Base-by-base conservation (phyloP, 1,140 invertebrate genomes). In the Phenacoccus solenopsis region DNA sequence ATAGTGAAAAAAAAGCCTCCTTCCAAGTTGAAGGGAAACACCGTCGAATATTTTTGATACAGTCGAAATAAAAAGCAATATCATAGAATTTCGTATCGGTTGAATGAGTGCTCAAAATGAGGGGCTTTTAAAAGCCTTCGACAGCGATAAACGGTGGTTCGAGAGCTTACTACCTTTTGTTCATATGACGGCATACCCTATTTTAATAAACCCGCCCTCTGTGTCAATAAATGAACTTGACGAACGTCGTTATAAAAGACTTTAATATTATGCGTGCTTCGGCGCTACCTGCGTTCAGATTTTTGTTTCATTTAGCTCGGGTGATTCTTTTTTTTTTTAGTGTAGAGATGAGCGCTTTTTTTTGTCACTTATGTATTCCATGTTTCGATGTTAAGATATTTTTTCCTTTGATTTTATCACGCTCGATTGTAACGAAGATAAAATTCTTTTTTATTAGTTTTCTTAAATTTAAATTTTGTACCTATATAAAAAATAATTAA, bases 151-250 rank as follows among this genome's bases (percentile, higher is more conserved):
- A 64, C 59, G 59, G 10, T 64, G 59, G 10, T 64, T 64, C 25
- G 59, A 64, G 59, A 64, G 59, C 59, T 64, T 24, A 24, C 22
- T 64, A 24, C 59, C 59, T 64, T 64, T 64, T 64, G 59, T 64
- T 64, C 38, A 10, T 64, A 64, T 20, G 16, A 64, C 59, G 9
- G 12, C 59, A 20, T 25, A 64, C 59, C 59, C 59, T 64, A 64
- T 64, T 64, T 64, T 64, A 64, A 64, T 64, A 64, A 64, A 64
- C 59, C 59, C 59, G 59, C 59, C 59, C 59, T 64, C 59, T 64
- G 22, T 64, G 59, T 64, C 59, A 64, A 64, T 64, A 64, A 64
- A 64, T 22, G 10, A 64, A 64, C 59, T 64, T 27, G 59, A 64
- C 25, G 59, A 64, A 64, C 59, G 59, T 25, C 4, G 10, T 24